Evolutionary conservation across 2,797 vertebrate species (phyloP).

Genomic region (Schizopygopsis malacanthus): DNA sequence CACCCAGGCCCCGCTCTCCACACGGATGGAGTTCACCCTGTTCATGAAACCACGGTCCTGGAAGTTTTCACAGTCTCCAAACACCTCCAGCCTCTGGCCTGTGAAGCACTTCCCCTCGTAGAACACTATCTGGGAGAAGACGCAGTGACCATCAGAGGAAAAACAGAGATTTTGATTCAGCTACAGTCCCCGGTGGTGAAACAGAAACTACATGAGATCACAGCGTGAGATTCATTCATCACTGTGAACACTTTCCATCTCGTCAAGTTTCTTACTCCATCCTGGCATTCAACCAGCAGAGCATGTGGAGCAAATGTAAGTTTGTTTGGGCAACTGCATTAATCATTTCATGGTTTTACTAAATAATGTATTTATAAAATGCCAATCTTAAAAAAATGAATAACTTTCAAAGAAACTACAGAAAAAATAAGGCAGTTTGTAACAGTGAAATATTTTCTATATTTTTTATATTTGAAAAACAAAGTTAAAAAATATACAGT

Average conservation of each 20-base stretch:
- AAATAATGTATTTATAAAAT: neutral
- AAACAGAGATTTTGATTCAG: neutral
- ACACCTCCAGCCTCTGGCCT: slow-evolving; percentile 86
- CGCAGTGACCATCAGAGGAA: neutral
- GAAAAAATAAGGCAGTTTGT: neutral
- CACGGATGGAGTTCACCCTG: slow-evolving; percentile 86
- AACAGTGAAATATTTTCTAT: neutral
- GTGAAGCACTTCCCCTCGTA: slow-evolving; percentile 90
- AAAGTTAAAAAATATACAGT: neutral
- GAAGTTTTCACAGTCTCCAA: slow-evolving; percentile 88
- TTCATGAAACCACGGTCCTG: slow-evolving; percentile 90
- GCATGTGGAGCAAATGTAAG: neutral
- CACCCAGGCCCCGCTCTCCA: slow-evolving; percentile 89
- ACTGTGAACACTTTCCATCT: slow-evolving; percentile 2
- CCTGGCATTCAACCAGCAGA: neutral
- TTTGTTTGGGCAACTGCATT: neutral
- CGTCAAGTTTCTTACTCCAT: neutral
- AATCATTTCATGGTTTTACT: neutral
- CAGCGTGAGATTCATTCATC: slow-evolving; percentile 2
- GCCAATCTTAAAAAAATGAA: neutral
- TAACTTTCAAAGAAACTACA: neutral
- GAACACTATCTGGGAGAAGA: slow-evolving; percentile 81
- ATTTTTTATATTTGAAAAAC: neutral
- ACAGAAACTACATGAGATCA: slow-evolving; percentile 10
- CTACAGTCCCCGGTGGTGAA: neutral